Evolutionary conservation across 1,140 invertebrate species (phyloP).

Genomic region (Helicoverpa armigera): DNA sequence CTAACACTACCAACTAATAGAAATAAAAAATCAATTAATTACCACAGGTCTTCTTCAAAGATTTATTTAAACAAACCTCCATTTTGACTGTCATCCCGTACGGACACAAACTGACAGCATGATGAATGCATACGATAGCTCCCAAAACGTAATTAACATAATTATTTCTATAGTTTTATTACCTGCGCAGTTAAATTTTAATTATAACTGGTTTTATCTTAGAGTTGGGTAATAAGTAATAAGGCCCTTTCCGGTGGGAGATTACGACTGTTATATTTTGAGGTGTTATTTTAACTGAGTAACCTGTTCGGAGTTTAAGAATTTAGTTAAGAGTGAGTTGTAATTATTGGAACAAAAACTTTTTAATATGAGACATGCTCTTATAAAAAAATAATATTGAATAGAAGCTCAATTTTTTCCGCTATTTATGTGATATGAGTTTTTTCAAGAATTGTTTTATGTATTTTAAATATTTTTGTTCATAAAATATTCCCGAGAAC

Average conservation of each 20-base stretch:
- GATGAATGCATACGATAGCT: conserved; percentile 38
- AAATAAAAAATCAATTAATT: conserved; percentile 2
- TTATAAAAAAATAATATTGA: too few relatives aligned
- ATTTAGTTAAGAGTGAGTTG: not conserved
- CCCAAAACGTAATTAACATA: conserved; percentile 41
- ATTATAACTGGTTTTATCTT: conserved; percentile 45
- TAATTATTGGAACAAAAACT: too few relatives aligned
- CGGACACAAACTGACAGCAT: conserved; percentile 7
- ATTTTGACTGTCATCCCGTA: conserved; percentile 36
- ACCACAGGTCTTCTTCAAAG: not conserved
- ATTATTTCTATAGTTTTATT: conserved; percentile 49
- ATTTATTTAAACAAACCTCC: conserved; percentile 17
- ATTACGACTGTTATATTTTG: not conserved
- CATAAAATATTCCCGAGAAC: too few relatives aligned
- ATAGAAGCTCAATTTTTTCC: too few relatives aligned
- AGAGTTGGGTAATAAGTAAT: conserved; percentile 45
- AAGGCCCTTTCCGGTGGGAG: conserved; percentile 41
- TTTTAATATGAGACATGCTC: too few relatives aligned
- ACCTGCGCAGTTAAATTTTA: conserved; percentile 44
- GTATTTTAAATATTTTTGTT: too few relatives aligned
- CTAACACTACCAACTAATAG: too few relatives aligned
- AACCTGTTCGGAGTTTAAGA: not conserved
- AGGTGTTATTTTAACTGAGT: conserved; percentile 23
- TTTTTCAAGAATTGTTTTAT: too few relatives aligned
- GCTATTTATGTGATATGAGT: too few relatives aligned